A percentile compares a stretch with the other conserved stretches of the same genome.
phyloP scores from a whole-genome alignment of 1,140 invertebrate genomes.

The Eumeta japonica region DNA sequence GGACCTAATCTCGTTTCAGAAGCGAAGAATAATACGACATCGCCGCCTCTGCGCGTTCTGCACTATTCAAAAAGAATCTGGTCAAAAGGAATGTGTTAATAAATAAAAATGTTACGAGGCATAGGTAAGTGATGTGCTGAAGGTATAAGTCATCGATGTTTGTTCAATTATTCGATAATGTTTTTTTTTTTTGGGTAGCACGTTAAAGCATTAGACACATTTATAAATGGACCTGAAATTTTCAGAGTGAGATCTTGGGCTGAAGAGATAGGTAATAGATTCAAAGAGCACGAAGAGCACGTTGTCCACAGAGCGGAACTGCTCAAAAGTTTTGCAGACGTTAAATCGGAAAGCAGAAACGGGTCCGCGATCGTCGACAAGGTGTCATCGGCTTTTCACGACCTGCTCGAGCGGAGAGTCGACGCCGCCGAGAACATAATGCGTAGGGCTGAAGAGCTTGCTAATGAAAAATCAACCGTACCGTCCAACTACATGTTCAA shows the following conservation, averaged over 20 bases:
- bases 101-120: too few species aligned
- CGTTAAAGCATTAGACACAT: too few species aligned
- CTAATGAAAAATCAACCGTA: conserved; percentile 12
- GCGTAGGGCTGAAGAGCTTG: conserved; percentile 34
- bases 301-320: conserved; percentile 30
- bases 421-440: conserved; percentile 40
- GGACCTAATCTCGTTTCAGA: too few species aligned
- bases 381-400: conserved; percentile 25
- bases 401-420: conserved; percentile 26
- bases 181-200: too few species aligned
- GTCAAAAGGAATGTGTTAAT: too few species aligned
- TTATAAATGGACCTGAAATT: too few species aligned
- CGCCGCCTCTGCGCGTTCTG: too few species aligned
- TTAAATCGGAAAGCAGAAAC: conserved; percentile 29
- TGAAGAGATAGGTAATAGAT: conserved; percentile 26
- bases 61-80: too few species aligned
- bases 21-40: too few species aligned
- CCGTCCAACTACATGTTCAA: conserved; percentile 27
- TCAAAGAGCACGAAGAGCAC: conserved; percentile 25
- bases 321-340: conserved; percentile 28
- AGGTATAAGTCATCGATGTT: too few species aligned
- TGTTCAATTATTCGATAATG: too few species aligned
- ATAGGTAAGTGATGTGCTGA: too few species aligned
- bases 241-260: conserved; percentile 40
- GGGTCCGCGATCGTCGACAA: conserved; percentile 36